Conservation (phyloP, 1,140 invertebrate species). For the Metopolophium dirhodum region DNA sequence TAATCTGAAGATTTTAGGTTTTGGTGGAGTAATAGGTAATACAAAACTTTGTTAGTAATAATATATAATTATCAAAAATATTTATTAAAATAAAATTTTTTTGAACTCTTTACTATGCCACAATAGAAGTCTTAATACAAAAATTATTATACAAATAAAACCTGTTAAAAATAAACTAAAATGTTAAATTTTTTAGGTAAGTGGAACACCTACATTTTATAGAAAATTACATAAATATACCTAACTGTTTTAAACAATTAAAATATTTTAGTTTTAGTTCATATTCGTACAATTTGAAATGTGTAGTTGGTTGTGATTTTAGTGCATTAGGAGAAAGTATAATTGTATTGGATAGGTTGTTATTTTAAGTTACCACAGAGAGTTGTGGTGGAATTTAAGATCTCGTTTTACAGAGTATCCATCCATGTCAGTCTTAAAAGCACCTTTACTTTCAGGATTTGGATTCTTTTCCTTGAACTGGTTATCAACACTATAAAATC, state of each 20-base stretch:
- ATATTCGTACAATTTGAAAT: not conserved
- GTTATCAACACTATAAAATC: conserved; percentile 35
- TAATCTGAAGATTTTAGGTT: not conserved
- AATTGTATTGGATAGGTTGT: not conserved
- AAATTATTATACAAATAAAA: not conserved
- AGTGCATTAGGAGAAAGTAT: not conserved
- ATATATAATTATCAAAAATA: not conserved
- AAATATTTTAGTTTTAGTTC: not conserved
- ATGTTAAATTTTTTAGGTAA: not conserved
- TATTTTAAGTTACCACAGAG: conserved; percentile 17
- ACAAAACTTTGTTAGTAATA: not conserved
- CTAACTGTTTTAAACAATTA: not conserved
- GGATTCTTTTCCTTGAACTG: conserved; percentile 14
- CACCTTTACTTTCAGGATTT: not conserved
- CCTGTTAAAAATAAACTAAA: not conserved
- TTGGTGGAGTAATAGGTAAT: not conserved
- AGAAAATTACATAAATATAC: not conserved
- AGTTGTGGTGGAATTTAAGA: conserved; percentile 33
- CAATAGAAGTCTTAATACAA: not conserved
- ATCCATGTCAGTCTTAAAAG: not conserved
- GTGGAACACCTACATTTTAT: not conserved
- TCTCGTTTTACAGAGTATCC: conserved; percentile 34
- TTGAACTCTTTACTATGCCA: not conserved
- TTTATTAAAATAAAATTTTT: not conserved
- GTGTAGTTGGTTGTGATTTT: not conserved